Evolutionary conservation across 2,797 vertebrate genomes (phyloP).

Genomic region (Coilia nasus): DNA sequence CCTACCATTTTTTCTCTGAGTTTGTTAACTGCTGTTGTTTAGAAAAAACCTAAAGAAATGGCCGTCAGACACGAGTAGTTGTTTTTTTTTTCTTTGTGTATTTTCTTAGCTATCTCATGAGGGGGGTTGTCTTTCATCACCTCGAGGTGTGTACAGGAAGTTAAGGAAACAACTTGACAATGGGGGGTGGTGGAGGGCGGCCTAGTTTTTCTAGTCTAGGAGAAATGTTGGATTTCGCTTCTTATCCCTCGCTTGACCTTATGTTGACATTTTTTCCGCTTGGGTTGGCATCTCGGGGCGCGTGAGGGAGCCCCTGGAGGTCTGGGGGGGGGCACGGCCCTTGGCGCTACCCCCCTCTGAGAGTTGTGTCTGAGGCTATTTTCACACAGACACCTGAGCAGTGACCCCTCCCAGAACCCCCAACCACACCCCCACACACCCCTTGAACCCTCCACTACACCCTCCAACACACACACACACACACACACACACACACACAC

Average conservation of each 20-base stretch:
- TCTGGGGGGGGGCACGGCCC: not conserved
- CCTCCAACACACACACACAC: too few relatives aligned
- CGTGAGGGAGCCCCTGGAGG: not conserved
- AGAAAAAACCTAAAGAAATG: not conserved
- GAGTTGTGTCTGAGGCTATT: constrained; percentile 17
- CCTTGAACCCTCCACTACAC: too few relatives aligned
- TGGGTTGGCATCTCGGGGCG: not conserved
- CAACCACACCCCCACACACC: not conserved
- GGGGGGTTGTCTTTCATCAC: constrained; percentile 5
- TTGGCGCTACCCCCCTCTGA: constrained; percentile 13
- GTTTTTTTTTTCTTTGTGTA: not conserved
- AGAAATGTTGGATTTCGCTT: not conserved
- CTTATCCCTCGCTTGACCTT: constrained; percentile 4
- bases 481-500: constrained; percentile 18
- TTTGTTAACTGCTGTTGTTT: not conserved
- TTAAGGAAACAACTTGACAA: not conserved
- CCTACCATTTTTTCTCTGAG: not conserved
- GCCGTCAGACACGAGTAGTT: not conserved
- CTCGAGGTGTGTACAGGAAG: not conserved
- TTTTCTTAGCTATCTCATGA: not conserved
- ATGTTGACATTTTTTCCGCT: not conserved
- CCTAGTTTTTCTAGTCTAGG: not conserved
- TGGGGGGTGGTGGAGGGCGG: not conserved
- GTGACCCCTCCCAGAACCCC: not conserved
- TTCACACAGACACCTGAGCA: not conserved